phyloP scores from a whole-genome alignment of 2,797 vertebrate species.

The Gobio occitaniae region DNA sequence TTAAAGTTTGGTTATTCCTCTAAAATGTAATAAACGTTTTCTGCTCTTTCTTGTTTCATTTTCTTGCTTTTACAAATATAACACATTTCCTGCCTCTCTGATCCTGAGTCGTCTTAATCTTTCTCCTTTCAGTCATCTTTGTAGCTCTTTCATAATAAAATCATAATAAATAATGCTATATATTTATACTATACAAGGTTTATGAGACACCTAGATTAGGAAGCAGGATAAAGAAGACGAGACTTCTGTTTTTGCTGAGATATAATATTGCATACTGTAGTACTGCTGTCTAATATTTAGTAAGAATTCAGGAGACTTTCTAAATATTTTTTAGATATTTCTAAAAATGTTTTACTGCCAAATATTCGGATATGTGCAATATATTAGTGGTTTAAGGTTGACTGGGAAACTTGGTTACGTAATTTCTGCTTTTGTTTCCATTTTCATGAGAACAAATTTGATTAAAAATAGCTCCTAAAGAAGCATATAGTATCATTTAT shows the following conservation, averaged over 20 bases:
- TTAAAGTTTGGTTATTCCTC: constrained; percentile 31
- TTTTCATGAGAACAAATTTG: not conserved
- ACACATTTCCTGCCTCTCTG: not conserved
- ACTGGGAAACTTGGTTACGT: not conserved
- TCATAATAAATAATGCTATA: not conserved
- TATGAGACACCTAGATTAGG: not conserved
- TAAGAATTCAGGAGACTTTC: not conserved
- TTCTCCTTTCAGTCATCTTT: not conserved
- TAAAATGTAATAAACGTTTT: constrained; percentile 54
- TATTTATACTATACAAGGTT: not conserved
- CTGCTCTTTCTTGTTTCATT: not conserved
- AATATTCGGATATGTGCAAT: not conserved
- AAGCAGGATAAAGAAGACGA: not conserved
- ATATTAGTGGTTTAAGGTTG: not conserved
- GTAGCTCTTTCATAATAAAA: not conserved
- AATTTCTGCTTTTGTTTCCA: not conserved
- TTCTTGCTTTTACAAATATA: not conserved
- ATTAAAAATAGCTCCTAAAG: not conserved
- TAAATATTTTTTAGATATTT: not conserved
- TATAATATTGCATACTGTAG: not conserved
- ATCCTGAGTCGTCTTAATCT: not conserved
- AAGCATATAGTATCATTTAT: not conserved
- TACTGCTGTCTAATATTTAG: not conserved
- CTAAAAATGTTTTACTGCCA: not conserved
- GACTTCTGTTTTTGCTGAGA: too few species aligned